Evolutionary conservation across 2,113 vertebrate genomes (phyloP).

Genomic region (Candoia aspera): DNA sequence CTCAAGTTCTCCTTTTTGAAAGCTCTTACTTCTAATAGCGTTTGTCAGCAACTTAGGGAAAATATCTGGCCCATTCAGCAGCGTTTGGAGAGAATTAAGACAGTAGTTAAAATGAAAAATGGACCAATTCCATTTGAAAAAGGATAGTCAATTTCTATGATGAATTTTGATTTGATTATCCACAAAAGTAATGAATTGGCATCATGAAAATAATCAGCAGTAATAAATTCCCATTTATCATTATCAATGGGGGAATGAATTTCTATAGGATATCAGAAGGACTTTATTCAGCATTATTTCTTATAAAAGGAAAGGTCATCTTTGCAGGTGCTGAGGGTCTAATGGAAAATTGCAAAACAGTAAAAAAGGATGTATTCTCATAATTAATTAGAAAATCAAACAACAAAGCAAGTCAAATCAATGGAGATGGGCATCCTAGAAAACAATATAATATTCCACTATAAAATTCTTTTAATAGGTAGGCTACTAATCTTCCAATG

Average conservation of each 20-base stretch:
- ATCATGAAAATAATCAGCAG: constrained; percentile 50
- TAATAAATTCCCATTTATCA: constrained; percentile 63
- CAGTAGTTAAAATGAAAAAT: constrained; percentile 64
- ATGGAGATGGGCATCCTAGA: not conserved
- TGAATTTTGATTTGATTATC: constrained; percentile 65
- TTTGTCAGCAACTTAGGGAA: not conserved
- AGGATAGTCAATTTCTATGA: constrained; percentile 53
- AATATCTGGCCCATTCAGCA: not conserved
- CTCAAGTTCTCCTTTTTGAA: not conserved
- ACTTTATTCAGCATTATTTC: constrained; percentile 12
- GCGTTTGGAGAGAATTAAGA: constrained; percentile 51
- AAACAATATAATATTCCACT: not conserved
- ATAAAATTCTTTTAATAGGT: constrained; percentile 20
- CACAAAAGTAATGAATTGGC: constrained; percentile 55
- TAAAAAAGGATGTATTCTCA: constrained; percentile 5
- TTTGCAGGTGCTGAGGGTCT: constrained; percentile 33
- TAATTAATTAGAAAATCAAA: constrained; percentile 22
- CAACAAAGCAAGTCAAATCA: constrained; percentile 27
- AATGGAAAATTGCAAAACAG: not conserved
- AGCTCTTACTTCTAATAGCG: constrained; percentile 20
- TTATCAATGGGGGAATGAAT: constrained; percentile 34
- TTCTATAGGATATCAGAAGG: constrained; percentile 42
- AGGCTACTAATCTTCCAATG: not conserved
- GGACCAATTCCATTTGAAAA: constrained; percentile 51
- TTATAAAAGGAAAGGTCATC: constrained; percentile 10